These are phyloP conservation scores for Lycia hirtaria DNA, from an alignment of 2,888 invertebrate genomes.

Conservation along the genomic window DNA sequence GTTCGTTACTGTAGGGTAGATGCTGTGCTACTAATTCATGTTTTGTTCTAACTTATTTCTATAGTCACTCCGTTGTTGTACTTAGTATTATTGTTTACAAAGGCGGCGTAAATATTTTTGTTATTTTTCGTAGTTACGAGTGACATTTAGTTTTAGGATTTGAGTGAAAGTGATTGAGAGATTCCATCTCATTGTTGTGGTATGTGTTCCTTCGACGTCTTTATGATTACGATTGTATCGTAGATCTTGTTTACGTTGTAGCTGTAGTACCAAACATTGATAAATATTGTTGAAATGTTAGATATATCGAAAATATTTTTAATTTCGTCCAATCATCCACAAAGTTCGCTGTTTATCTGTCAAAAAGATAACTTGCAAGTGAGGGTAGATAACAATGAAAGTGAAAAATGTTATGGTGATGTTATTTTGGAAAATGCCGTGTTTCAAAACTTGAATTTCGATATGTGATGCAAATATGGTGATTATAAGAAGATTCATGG, in stretches of 20 bases:
- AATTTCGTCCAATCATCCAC: slow-evolving; percentile 28
- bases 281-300: no score
- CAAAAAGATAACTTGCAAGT: slow-evolving; percentile 9
- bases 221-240: no score
- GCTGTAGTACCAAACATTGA: no score
- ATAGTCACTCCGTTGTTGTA: slow-evolving; percentile 9
- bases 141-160: not conserved
- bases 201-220: not conserved
- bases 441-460: slow-evolving; percentile 44
- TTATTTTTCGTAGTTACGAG: not conserved
- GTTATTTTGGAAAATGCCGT: slow-evolving; percentile 16
- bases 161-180: not conserved
- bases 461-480: slow-evolving; percentile 71
- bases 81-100: no score
- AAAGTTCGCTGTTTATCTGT: not conserved
- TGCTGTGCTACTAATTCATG: slow-evolving; percentile 19
- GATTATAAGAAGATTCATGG: slow-evolving; percentile 72
- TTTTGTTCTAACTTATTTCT: slow-evolving; percentile 38
- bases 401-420: slow-evolving; percentile 18
- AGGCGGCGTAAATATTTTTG: not conserved
- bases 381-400: slow-evolving; percentile 37
- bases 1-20: slow-evolving; percentile 50
- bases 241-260: no score
- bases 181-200: not conserved
- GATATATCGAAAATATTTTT: no score